phyloP scores from a whole-genome alignment of 2,888 invertebrate species.

The Leucozona laternaria region DNA sequence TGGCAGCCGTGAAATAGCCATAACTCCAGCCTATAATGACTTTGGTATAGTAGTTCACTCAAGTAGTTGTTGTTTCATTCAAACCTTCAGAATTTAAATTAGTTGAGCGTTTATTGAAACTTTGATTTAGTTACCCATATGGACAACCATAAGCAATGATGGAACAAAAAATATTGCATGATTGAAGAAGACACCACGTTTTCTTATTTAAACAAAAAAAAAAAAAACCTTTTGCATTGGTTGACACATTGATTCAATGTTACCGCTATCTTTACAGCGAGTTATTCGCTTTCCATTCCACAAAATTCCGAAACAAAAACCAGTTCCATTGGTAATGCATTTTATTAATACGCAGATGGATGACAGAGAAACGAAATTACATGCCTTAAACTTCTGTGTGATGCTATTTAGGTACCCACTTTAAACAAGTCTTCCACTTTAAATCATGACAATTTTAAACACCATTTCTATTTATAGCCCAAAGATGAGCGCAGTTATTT shows the following conservation, averaged over 20 bases:
- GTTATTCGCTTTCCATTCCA: slow-evolving; percentile 21
- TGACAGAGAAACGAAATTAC: slow-evolving; percentile 8
- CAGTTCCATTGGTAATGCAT: not conserved
- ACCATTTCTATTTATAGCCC: slow-evolving; percentile 63
- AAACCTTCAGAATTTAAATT: too few relatives aligned
- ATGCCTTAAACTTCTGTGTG: not conserved
- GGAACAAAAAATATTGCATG: not conserved
- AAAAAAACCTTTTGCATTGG: not conserved
- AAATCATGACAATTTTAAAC: slow-evolving; percentile 61
- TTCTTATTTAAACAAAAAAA: not conserved
- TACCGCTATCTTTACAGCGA: not conserved
- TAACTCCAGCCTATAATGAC: too few relatives aligned
- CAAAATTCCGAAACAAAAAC: not conserved
- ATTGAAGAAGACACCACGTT: not conserved
- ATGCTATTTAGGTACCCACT: not conserved
- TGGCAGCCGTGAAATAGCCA: too few relatives aligned
- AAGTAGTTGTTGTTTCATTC: too few relatives aligned
- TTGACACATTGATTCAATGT: not conserved
- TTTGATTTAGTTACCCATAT: too few relatives aligned
- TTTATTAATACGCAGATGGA: not conserved
- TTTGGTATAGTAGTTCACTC: too few relatives aligned
- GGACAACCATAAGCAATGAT: not conserved
- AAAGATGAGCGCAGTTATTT: slow-evolving; percentile 54
- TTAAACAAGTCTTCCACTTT: slow-evolving; percentile 12
- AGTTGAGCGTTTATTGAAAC: too few relatives aligned